Conservation (phyloP, 1,140 invertebrate genomes). For the Sweltsa coloradensis region DNA sequence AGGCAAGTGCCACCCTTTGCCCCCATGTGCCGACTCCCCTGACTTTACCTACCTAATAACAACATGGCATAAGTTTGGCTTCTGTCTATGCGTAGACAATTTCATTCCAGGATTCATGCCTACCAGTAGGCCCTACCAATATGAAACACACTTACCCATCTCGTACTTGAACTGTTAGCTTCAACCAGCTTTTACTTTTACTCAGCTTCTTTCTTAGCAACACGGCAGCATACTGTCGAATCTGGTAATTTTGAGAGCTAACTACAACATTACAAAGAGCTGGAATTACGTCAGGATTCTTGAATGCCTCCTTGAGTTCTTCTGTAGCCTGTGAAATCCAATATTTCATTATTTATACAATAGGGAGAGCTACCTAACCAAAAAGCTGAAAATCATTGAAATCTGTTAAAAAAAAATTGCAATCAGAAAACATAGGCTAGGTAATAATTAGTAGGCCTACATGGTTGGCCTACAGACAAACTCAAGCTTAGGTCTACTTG, state of each 20-base stretch:
- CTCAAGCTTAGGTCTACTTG: too few relatives aligned
- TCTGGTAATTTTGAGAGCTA: constrained; percentile 38
- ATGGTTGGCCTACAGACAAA: too few relatives aligned
- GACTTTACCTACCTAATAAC: too few relatives aligned
- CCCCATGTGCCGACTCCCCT: too few relatives aligned
- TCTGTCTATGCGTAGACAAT: too few relatives aligned
- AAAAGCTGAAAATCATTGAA: constrained; percentile 13
- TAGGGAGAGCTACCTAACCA: too few relatives aligned
- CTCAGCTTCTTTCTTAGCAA: constrained; percentile 43
- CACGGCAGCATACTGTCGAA: constrained; percentile 55
- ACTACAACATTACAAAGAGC: constrained; percentile 43
- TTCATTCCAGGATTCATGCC: too few relatives aligned
- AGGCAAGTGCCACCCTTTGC: too few relatives aligned
- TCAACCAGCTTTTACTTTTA: constrained; percentile 46
- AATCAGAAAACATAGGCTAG: constrained; percentile 6
- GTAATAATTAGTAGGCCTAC: neutral
- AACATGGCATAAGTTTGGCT: too few relatives aligned
- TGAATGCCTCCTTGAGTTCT: constrained; percentile 47
- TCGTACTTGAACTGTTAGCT: constrained; percentile 36
- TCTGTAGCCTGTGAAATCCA: constrained; percentile 52
- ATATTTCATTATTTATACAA: too few relatives aligned
- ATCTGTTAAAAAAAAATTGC: constrained; percentile 5
- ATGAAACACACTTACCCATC: constrained; percentile 29
- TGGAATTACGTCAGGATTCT: constrained; percentile 42
- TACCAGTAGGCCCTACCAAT: too few relatives aligned